Evolutionary conservation across 2,888 invertebrate species (phyloP), one percentile per base, ranked within the genome.

Genomic region (Eristalinus sepulchralis): DNA sequence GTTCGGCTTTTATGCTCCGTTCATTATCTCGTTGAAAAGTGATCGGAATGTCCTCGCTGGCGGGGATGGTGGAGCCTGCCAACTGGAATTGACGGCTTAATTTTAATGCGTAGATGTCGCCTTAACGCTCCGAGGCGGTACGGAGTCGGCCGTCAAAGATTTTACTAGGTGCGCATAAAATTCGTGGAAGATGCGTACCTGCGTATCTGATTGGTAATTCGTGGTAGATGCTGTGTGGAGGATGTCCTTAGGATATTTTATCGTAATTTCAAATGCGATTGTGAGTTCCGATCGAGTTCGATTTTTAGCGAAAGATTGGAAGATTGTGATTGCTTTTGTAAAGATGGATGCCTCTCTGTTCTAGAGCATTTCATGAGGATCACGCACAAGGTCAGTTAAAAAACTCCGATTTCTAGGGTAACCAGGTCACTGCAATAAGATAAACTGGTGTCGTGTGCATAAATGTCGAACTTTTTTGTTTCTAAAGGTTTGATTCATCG

Each of bases 21-120:
- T 83, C 79, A 31, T 63, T 78, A 76, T 75, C 47, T 17, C 60
- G 17, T 39, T 47, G 24, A 27, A 60, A 47, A 62, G 80, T 75
- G 80, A 80, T 67, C 71, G 75, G 66, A 80, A 76, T 75, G 75
- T 64, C 60, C 80, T 71, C 17, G 17, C 6, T 33, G 59, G 22
- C n/a, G 31, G 60, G n/a, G 39, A 10, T n/a, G 1, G 47, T 60
- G 34, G 55, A 17, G 33, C 34, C 17, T 47, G 59, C 11, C 33
- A 5, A 47, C 53, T 57, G 9, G 53, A 68, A 33, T 8, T 82
- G 64, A 82, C 59, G 82, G 70, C 82, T 82, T 63, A 59, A 81
- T 80, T 73, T 67, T 67, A 55, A 24, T 72, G 47, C 59, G 39
- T 64, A 20, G 31, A 78, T 63, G 53, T 39, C 55, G 55, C 13